These are phyloP conservation scores for Lepisosteus osseus DNA, from an alignment of 2,113 vertebrate genomes.

Conservation along the genomic window DNA sequence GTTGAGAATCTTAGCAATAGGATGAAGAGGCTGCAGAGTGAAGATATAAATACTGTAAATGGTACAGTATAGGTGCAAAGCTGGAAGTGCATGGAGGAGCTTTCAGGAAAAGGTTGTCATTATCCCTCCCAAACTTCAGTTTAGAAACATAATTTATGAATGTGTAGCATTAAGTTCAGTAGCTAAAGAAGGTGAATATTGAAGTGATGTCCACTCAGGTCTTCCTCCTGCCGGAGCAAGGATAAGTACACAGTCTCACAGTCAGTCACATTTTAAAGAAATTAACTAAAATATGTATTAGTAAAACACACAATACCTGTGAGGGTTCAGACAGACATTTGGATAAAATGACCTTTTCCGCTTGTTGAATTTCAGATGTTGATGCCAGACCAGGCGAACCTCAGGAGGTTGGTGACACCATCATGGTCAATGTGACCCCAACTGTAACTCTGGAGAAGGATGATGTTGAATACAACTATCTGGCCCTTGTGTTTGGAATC, in stretches of 20 bases:
- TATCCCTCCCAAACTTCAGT: no score
- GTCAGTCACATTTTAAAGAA: background rate
- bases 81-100: no score
- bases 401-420: constrained; percentile 27
- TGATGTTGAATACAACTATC: constrained; percentile 50
- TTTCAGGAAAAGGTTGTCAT: no score
- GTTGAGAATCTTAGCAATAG: no score
- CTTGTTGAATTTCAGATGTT: constrained; percentile 42
- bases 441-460: constrained; percentile 19
- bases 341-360: background rate
- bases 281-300: background rate
- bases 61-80: no score
- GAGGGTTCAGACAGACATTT: background rate
- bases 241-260: background rate
- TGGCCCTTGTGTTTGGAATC: constrained; percentile 56
- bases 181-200: no score
- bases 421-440: constrained; percentile 57
- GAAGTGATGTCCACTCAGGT: background rate
- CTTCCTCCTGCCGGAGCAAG: background rate
- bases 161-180: no score
- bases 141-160: no score
- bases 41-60: no score
- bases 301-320: background rate
- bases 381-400: constrained; percentile 21
- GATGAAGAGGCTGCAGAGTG: no score